Evolutionary conservation across 2,888 invertebrate species (phyloP).

Genomic region (Argyresthia albistria): DNA sequence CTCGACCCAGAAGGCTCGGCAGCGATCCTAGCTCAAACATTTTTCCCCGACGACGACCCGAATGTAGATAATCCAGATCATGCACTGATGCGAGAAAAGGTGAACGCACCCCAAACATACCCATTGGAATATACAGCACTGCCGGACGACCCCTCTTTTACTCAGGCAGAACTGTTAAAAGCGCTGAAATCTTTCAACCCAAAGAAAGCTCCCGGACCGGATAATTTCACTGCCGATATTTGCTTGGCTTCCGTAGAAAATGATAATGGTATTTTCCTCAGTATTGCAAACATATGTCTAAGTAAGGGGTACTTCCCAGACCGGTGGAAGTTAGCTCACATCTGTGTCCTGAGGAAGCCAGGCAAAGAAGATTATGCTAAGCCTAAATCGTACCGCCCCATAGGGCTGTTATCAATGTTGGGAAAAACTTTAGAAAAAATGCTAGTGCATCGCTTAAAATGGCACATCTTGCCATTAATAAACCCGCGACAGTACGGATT

Average conservation of each 20-base stretch:
- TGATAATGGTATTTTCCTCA: background rate
- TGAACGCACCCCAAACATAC: too few species aligned
- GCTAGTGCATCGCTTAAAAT: background rate
- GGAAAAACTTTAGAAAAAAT: conserved; percentile 6
- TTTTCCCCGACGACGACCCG: too few species aligned
- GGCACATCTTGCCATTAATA: background rate
- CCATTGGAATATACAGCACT: too few species aligned
- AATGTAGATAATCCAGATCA: too few species aligned
- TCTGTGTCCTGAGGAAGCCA: conserved; percentile 10
- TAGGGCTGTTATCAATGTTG: conserved; percentile 6
- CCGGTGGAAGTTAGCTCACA: conserved; percentile 8
- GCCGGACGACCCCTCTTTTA: too few species aligned
- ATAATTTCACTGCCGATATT: conserved; percentile 8
- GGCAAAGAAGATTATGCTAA: conserved; percentile 4
- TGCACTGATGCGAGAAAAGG: too few species aligned
- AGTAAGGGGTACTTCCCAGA: conserved; percentile 7
- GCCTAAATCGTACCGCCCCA: conserved; percentile 7
- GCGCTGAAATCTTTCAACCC: too few species aligned
- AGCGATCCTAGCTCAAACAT: too few species aligned
- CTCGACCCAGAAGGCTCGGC: too few species aligned
- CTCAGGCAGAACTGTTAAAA: too few species aligned
- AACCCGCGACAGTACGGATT: conserved; percentile 4
- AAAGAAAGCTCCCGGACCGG: conserved; percentile 9
- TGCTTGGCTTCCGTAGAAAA: background rate
- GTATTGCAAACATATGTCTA: conserved; percentile 5